phyloP scores from a whole-genome alignment of 2,888 invertebrate species.

The Thymelicus lineola region DNA sequence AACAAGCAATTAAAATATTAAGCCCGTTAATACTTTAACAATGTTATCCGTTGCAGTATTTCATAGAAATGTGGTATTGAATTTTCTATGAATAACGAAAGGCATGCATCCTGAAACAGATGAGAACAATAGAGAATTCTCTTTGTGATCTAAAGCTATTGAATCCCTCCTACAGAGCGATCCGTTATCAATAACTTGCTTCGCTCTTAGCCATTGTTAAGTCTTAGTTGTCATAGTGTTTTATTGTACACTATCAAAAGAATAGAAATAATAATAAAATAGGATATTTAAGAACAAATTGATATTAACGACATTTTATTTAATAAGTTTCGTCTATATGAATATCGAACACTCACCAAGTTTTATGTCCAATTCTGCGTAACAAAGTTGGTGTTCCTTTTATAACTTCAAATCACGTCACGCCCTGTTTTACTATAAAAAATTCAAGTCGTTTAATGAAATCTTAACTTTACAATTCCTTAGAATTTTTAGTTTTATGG shows the following conservation, averaged over 20 bases:
- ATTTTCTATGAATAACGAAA: constrained; percentile 2
- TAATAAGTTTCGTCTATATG: too few relatives aligned
- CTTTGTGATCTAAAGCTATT: constrained; percentile 21
- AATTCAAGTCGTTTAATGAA: too few relatives aligned
- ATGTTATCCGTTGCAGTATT: neutral
- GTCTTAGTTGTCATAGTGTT: neutral
- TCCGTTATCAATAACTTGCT: constrained; percentile 8
- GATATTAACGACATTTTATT: too few relatives aligned
- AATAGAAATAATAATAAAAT: neutral
- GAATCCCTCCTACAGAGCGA: constrained; percentile 15
- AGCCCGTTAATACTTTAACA: neutral
- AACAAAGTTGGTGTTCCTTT: too few relatives aligned
- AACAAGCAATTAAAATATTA: neutral
- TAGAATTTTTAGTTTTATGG: too few relatives aligned
- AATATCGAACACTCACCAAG: too few relatives aligned
- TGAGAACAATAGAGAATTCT: constrained; percentile 6
- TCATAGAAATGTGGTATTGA: neutral
- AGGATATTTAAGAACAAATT: neutral
- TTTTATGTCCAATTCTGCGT: too few relatives aligned
- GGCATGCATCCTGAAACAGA: constrained; percentile 5
- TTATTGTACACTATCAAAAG: neutral
- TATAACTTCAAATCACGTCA: too few relatives aligned
- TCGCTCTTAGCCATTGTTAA: neutral
- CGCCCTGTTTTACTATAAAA: too few relatives aligned
- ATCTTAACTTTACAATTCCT: too few relatives aligned